Evolutionary conservation across 2,113 vertebrate species (phyloP), one percentile per base, ranked within the genome.

Genomic region (Malurus elegans): DNA sequence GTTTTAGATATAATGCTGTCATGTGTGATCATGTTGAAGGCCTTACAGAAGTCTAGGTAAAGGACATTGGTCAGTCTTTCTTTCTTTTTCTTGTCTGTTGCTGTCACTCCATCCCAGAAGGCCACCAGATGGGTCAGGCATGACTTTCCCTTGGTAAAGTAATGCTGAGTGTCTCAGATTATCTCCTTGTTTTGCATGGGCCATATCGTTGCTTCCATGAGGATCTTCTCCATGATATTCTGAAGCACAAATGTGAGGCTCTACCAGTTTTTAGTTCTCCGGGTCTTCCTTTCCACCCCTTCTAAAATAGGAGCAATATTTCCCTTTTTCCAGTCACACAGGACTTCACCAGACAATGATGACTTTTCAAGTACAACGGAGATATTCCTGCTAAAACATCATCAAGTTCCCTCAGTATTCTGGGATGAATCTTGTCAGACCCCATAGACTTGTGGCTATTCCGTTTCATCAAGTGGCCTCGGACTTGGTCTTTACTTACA

Each of bases 101-200:
- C 53, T 67, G 14, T 21, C 23, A 23, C 26, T 69, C 45, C 12
- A 45, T 38, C 36, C 71, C 36, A 25, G 34, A 57, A 76, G 21
- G 26, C 31, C 20, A 31, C 25, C 44, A 26, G 54, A 44, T 21
- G 32, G 32, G 38, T 58, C 53, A 67, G 62, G 17, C 7, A 44
- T 51, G 20, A 51, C 42, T 44, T 75, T 42, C 10, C 10, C 25
- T 8, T n/a, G 3, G 10, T 58, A 32, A 51, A 45, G 14, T 26
- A 48, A 24, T 0, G 1, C 7, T 42, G 25, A 14, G 3, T 14
- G 20, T 44, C 36, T 36, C 2, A 2, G 36, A 32, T 51, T 7
- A 32, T 20, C 8, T 57, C 19, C 29, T 48, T 42, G 13, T 75
- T 66, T 42, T 25, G 3, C 16, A 25, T 25, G 12, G 24, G 10